phyloP scores from a whole-genome alignment of 2,888 invertebrate genomes.

The Dexiosoma caninum region DNA sequence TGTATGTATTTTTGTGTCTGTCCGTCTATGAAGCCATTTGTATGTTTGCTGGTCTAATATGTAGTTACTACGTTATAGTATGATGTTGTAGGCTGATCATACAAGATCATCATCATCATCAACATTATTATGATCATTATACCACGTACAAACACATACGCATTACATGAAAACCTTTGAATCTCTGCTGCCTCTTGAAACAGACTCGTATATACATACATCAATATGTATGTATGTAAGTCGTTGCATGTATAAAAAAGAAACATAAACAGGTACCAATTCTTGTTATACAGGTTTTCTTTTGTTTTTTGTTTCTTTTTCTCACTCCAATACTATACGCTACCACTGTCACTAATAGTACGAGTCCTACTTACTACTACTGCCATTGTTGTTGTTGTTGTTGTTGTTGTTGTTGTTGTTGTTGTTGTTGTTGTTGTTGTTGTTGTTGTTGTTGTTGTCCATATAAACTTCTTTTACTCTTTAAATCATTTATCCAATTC shows the following conservation, averaged over 20 bases:
- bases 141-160: slow-evolving; percentile 5
- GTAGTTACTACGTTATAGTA: slow-evolving; percentile 12
- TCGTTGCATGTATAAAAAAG: slow-evolving; percentile 34
- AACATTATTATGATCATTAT: slow-evolving; percentile 1
- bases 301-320: slow-evolving; percentile 52
- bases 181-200: slow-evolving; percentile 49
- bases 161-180: slow-evolving; percentile 56
- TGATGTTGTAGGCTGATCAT: slow-evolving; percentile 12
- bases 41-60: slow-evolving; percentile 1
- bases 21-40: background rate
- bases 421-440: too few relatives aligned
- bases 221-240: too few relatives aligned
- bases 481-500: slow-evolving; percentile 33
- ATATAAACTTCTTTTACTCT: slow-evolving; percentile 47
- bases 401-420: background rate
- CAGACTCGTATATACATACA: background rate
- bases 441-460: slow-evolving; percentile 2
- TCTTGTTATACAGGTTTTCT: slow-evolving; percentile 64
- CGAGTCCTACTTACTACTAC: slow-evolving; percentile 18
- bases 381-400: background rate
- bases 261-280: slow-evolving; percentile 62
- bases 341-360: slow-evolving; percentile 21
- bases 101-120: slow-evolving; percentile 4
- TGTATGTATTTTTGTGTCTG: slow-evolving; percentile 1
- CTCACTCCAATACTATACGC: slow-evolving; percentile 37